Percentiles rank a stretch among this genome's conserved stretches.
Conservation (phyloP, 2,113 vertebrate genomes). For the Edolisoma coerulescens region DNA sequence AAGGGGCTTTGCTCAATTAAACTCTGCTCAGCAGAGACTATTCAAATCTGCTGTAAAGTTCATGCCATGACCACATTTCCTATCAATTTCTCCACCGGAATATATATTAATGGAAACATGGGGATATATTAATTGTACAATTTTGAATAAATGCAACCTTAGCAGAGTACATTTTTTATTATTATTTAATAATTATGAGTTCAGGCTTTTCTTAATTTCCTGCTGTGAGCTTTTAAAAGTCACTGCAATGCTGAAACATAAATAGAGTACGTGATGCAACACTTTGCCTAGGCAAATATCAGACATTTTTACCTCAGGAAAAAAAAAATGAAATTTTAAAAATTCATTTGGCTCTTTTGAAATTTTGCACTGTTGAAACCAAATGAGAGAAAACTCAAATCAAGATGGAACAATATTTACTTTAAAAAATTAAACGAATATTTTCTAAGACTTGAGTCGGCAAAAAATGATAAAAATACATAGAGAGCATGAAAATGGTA, state of each 20-base stretch:
- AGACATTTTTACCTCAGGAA: conserved; percentile 37
- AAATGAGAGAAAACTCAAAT: background rate
- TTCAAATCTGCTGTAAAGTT: conserved; percentile 57
- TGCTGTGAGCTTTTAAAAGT: conserved; percentile 68
- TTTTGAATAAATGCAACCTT: conserved; percentile 63
- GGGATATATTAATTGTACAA: conserved; percentile 61
- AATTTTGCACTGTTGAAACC: conserved; percentile 2
- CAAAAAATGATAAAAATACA: background rate
- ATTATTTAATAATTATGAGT: conserved; percentile 68
- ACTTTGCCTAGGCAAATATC: conserved; percentile 47
- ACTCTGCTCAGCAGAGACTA: conserved; percentile 38
- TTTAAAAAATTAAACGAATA: background rate
- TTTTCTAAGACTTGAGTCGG: background rate
- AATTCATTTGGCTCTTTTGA: background rate
- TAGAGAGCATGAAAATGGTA: background rate
- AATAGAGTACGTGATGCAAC: conserved; percentile 62
- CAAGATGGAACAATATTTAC: background rate
- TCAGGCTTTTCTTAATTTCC: conserved; percentile 63
- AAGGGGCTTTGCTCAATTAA: conserved; percentile 28
- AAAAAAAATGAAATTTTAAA: conserved; percentile 2
- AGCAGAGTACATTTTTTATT: conserved; percentile 58
- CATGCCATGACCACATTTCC: conserved; percentile 58
- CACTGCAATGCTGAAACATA: conserved; percentile 58
- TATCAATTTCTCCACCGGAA: conserved; percentile 61
- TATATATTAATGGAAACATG: conserved; percentile 56